Percentiles rank a stretch among this genome's conserved stretches.
phyloP scores from a whole-genome alignment of 1,140 invertebrate genomes.

The Temnothorax curvispinosus region DNA sequence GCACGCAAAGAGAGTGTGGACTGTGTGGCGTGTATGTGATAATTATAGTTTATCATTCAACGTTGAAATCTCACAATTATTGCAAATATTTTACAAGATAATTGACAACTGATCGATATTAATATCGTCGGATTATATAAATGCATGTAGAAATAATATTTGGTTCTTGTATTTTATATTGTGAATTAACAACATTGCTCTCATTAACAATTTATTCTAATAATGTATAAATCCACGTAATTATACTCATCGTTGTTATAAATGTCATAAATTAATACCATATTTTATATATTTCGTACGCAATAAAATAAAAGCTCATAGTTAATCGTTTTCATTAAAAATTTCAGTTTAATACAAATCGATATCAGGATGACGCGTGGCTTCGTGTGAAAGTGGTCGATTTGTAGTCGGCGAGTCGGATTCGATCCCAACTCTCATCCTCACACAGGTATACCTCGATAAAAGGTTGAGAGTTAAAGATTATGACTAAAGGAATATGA shows the following conservation, averaged over 20 bases:
- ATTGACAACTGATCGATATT: conserved; percentile 6
- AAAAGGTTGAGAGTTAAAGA: background rate
- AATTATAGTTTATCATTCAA: conserved; percentile 9
- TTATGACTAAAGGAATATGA: background rate
- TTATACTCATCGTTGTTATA: background rate
- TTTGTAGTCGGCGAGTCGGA: background rate
- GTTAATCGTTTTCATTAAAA: background rate
- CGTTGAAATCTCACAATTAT: background rate
- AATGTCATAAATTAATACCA: background rate
- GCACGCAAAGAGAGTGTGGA: background rate
- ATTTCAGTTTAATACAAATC: background rate
- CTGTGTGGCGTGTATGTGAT: background rate
- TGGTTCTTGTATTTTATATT: background rate
- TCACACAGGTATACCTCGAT: too few species aligned
- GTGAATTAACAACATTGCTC: background rate
- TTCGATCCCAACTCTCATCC: background rate
- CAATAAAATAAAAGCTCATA: background rate
- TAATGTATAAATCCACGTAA: background rate
- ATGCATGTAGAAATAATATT: background rate
- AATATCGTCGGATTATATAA: conserved; percentile 17
- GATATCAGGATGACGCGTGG: background rate
- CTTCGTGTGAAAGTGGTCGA: too few species aligned
- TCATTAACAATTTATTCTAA: conserved; percentile 34
- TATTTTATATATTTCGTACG: background rate
- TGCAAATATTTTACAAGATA: background rate